A percentile compares a stretch with the other conserved stretches of the same genome.
These are phyloP conservation scores for Spilosoma lubricipeda DNA, from an alignment of 2,888 invertebrate genomes.

Conservation along the genomic window DNA sequence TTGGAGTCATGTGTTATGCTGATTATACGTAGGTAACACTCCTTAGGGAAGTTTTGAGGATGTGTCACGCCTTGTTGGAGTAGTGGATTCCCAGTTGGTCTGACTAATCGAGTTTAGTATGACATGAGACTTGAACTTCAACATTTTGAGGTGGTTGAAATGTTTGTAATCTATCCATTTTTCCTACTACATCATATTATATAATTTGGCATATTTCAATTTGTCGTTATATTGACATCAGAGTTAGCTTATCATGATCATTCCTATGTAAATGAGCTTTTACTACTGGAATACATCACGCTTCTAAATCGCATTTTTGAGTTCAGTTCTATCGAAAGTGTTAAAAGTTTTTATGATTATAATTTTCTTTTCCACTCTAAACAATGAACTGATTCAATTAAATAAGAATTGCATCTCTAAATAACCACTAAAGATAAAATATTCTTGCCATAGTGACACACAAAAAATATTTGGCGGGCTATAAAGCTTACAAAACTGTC, in stretches of 20 bases:
- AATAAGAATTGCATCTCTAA: neutral
- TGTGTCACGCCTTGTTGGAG: neutral
- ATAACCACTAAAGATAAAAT: neutral
- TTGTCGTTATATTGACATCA: too few relatives aligned
- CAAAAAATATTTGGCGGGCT: too few relatives aligned
- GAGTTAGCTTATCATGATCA: neutral
- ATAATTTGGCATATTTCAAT: too few relatives aligned
- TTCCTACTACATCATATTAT: too few relatives aligned
- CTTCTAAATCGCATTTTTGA: too few relatives aligned
- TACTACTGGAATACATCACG: too few relatives aligned
- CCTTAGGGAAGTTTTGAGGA: neutral
- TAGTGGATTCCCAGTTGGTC: neutral
- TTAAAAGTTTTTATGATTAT: too few relatives aligned
- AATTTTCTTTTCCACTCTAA: too few relatives aligned
- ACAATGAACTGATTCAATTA: too few relatives aligned
- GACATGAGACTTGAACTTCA: neutral
- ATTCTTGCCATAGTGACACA: neutral
- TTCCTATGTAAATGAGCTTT: neutral
- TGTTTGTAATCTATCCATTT: neutral
- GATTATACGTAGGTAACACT: neutral
- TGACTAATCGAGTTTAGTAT: neutral
- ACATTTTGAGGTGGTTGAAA: neutral
- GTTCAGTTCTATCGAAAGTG: too few relatives aligned
- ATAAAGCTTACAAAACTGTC: too few relatives aligned
- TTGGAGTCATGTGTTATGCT: neutral